Conservation (phyloP, 2,797 vertebrate genomes). For the Lepus townsendii region DNA sequence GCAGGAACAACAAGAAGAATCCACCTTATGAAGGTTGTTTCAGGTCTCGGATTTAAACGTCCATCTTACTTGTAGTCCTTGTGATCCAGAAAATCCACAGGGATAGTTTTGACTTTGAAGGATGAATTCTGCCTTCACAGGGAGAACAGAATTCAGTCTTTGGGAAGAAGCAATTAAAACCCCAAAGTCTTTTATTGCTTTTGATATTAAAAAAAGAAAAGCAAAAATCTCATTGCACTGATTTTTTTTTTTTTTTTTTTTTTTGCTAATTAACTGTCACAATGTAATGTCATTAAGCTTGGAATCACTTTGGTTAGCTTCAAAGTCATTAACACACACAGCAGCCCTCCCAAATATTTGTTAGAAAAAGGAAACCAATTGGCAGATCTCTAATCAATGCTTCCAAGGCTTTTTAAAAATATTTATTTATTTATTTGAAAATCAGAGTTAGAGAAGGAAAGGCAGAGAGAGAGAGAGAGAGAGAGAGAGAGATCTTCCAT, state of each 20-base stretch:
- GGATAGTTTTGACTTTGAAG: conserved; percentile 67
- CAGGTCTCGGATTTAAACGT: conserved; percentile 35
- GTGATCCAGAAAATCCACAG: conserved; percentile 26
- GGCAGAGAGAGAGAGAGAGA: too few species aligned
- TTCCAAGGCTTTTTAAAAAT: neutral
- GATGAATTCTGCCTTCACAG: conserved; percentile 52
- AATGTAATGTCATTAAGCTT: conserved; percentile 63
- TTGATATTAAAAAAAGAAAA: conserved; percentile 55
- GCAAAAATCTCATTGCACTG: conserved; percentile 39
- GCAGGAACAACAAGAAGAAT: conserved; percentile 43
- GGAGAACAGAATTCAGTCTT: conserved; percentile 69
- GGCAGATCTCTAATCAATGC: conserved; percentile 62
- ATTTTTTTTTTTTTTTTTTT: neutral
- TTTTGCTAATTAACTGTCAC: conserved; percentile 82
- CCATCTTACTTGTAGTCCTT: neutral
- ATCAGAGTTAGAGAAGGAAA: too few species aligned
- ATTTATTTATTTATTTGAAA: too few species aligned
- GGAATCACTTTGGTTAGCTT: conserved; percentile 76
- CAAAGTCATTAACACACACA: conserved; percentile 74
- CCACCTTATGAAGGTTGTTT: neutral
- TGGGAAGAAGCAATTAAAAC: conserved; percentile 77
- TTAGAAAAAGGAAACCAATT: conserved; percentile 61
- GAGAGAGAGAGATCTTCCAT: too few species aligned
- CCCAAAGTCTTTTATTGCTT: conserved; percentile 71
- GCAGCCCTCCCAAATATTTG: conserved; percentile 60